Percentiles rank a stretch among this genome's conserved stretches.
Evolutionary conservation across 2,888 invertebrate genomes (phyloP).

Genomic region (Glaucopsyche alexis): DNA sequence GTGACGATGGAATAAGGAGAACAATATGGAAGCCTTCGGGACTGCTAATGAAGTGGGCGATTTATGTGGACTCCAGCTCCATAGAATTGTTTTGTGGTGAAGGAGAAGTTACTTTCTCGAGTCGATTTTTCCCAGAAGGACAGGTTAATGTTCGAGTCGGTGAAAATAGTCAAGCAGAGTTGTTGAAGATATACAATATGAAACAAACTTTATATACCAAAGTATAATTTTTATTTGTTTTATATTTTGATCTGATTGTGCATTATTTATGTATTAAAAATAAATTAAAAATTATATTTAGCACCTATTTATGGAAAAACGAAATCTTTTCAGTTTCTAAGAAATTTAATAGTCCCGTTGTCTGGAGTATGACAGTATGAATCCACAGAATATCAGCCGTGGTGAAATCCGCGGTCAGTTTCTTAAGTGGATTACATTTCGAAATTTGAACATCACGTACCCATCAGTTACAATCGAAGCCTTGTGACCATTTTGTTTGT

Average conservation of each 20-base stretch:
- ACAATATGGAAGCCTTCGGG: constrained; percentile 52
- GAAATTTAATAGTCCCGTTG: too few relatives aligned
- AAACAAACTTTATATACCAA: constrained; percentile 28
- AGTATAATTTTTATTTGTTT: background rate
- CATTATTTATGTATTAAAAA: background rate
- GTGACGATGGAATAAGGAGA: constrained; percentile 53
- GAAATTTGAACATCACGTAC: too few relatives aligned
- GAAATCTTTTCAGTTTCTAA: too few relatives aligned
- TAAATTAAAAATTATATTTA: background rate
- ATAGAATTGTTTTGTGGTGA: constrained; percentile 43
- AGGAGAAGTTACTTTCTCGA: constrained; percentile 44
- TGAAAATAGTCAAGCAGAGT: constrained; percentile 17
- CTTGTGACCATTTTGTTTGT: too few relatives aligned
- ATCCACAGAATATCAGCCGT: too few relatives aligned
- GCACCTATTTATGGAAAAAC: too few relatives aligned
- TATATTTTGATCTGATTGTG: background rate
- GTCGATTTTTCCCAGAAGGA: constrained; percentile 43
- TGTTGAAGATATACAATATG: constrained; percentile 27
- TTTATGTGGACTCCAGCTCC: constrained; percentile 42
- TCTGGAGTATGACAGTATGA: too few relatives aligned
- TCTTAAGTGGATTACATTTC: too few relatives aligned
- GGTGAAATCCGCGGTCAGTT: too few relatives aligned
- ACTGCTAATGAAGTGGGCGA: constrained; percentile 32
- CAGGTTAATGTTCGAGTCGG: constrained; percentile 35
- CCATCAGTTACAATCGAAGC: too few relatives aligned